These are phyloP conservation scores for Bombus superbus DNA, from an alignment of 1,140 invertebrate species.

Conservation along the genomic window DNA sequence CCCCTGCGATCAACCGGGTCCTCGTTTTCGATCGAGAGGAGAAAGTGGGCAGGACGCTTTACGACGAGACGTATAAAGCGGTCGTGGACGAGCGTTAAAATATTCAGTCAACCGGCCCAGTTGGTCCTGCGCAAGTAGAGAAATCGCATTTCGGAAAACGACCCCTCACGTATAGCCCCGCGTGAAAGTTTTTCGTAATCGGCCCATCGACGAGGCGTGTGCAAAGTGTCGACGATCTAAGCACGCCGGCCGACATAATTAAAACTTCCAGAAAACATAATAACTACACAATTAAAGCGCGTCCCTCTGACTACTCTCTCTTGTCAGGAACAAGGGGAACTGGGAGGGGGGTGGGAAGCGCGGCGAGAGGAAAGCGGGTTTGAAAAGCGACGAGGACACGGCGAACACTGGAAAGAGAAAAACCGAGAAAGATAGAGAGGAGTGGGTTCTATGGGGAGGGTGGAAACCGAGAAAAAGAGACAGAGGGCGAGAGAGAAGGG, in stretches of 20 bases:
- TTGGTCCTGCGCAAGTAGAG: background rate
- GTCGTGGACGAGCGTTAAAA: background rate
- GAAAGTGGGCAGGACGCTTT: background rate
- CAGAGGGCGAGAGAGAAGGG: conserved; percentile 49
- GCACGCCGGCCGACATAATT: conserved; percentile 47
- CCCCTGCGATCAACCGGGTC: background rate
- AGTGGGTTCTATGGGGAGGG: conserved; percentile 21
- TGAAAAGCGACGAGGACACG: conserved; percentile 2
- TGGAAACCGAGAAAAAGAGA: conserved; percentile 53
- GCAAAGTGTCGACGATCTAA: conserved; percentile 42
- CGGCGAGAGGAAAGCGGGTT: background rate
- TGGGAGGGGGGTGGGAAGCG: conserved; percentile 35
- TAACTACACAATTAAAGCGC: conserved; percentile 56
- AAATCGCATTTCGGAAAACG: background rate
- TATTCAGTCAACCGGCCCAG: background rate
- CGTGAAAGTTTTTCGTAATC: background rate
- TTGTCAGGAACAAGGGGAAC: conserved; percentile 17
- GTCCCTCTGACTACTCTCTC: conserved; percentile 33
- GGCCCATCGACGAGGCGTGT: conserved; percentile 3
- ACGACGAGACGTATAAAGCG: background rate
- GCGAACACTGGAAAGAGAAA: background rate
- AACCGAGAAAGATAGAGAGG: conserved; percentile 54
- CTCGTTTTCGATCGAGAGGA: background rate
- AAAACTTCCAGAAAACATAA: conserved; percentile 58
- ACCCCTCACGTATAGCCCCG: background rate